Base-by-base conservation (phyloP, 2,113 vertebrate genomes). In the Tylochromis polylepis region DNA sequence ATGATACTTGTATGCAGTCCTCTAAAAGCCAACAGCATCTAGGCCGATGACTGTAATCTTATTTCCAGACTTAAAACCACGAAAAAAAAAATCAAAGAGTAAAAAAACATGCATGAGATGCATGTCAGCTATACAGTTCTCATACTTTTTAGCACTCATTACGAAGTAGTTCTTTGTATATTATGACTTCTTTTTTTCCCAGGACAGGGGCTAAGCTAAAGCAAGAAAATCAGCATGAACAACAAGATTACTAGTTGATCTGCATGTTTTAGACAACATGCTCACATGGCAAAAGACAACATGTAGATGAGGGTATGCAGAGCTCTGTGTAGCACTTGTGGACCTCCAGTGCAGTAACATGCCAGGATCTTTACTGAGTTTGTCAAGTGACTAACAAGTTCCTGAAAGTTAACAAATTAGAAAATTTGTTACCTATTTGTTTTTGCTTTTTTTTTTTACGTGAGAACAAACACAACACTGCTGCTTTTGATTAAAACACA, bases 351-450 rank as follows among this genome's bases (percentile, higher is more conserved):
- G 46, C 46, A 8, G 15, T 18, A 51, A 16, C 15, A 51, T 51
- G 15, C 15, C 6, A 15, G 46, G 46, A 46, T 46, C 67, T 75
- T 75, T 49, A 10, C 38, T 46, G 14, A 16, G 67, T 27, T 11
- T 46, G 46, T 29, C 24, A 75, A 75, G 43, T 49, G 24, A 27
- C 16, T 75, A 1, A 49, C 70, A 49, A 5, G 24, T 20, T 29
- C 41, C 43, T 75, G 24, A 65, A 65, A 65, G 20, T 38, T 38
- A 65, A 2, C 10, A 62, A 36, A 36, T n/a, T 41, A 46, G 38
- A 46, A 72, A 8, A 72, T 72, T 46, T 67, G 59, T 62, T 62
- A 43, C 38, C 24, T 70, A 24, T 36, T 62, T 62, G 16, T 65
- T 36, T 34, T 41, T 41, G 6, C 41, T 22, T 38, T 16, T 58